Evolutionary conservation across 1,140 invertebrate species (phyloP).

Genomic region (Parasteatoda tepidariorum): DNA sequence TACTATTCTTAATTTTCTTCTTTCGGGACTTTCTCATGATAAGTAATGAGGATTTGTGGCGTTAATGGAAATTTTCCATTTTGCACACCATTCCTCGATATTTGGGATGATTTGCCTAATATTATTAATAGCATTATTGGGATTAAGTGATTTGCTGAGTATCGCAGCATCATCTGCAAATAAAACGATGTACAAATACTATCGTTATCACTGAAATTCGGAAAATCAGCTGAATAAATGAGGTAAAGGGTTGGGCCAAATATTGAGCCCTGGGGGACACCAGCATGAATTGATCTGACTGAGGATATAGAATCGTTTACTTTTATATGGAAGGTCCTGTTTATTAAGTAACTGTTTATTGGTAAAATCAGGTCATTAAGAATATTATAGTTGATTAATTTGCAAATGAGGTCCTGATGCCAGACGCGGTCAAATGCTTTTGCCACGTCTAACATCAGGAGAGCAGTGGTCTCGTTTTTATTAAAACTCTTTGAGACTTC

Average conservation of each 20-base stretch:
- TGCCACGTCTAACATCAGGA: no score
- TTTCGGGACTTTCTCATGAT: no score
- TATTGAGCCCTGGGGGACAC: background rate
- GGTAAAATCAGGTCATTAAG: background rate
- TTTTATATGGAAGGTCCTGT: conserved; percentile 27
- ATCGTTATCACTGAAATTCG: background rate
- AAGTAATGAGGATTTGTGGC: no score
- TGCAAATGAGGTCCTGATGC: no score
- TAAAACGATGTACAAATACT: background rate
- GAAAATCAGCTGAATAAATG: background rate
- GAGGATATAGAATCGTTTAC: background rate
- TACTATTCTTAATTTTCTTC: no score
- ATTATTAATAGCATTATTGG: background rate
- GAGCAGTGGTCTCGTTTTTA: background rate
- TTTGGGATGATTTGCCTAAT: background rate
- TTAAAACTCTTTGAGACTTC: background rate
- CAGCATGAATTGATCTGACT: background rate
- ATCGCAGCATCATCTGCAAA: conserved; percentile 32
- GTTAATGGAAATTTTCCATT: no score
- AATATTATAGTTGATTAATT: background rate
- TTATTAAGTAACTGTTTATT: background rate
- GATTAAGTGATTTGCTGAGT: background rate
- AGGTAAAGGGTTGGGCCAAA: background rate
- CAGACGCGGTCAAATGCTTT: no score
- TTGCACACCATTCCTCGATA: background rate